These are phyloP conservation scores for Pollenia labialis DNA, from an alignment of 2,888 invertebrate genomes.

Conservation along the genomic window DNA sequence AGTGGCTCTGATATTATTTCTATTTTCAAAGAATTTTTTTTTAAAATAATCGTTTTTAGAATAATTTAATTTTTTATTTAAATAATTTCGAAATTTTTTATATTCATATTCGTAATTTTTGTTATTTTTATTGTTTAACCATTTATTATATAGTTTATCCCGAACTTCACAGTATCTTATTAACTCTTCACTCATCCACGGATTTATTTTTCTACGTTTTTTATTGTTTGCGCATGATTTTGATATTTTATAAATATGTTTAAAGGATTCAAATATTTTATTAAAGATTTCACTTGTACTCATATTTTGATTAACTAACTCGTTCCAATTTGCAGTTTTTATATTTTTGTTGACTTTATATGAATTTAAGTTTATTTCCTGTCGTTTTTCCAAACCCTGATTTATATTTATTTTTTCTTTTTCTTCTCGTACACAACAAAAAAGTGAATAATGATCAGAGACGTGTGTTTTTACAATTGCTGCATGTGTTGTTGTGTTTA, in stretches of 20 bases:
- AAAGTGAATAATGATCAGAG: neutral
- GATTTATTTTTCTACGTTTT: neutral
- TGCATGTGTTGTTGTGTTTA: neutral
- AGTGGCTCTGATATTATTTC: too few species aligned
- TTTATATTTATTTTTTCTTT: neutral
- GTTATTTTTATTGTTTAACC: neutral
- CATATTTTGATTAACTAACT: too few species aligned
- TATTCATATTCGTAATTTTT: neutral
- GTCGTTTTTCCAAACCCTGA: too few species aligned
- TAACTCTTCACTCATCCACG: neutral
- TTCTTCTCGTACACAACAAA: neutral
- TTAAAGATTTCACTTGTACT: too few species aligned
- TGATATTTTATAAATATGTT: too few species aligned
- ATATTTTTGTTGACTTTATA: too few species aligned
- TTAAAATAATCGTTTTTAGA: too few species aligned
- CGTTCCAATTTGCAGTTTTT: too few species aligned
- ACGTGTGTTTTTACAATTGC: neutral
- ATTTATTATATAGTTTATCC: neutral
- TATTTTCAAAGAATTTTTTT: too few species aligned
- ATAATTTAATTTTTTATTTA: neutral
- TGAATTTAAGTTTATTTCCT: neutral
- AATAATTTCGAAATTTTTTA: neutral
- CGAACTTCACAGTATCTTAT: neutral
- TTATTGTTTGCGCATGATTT: neutral
- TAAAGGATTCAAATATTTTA: too few species aligned